Conservation (phyloP, 2,888 invertebrate species). For the Seira sanloemensis region DNA sequence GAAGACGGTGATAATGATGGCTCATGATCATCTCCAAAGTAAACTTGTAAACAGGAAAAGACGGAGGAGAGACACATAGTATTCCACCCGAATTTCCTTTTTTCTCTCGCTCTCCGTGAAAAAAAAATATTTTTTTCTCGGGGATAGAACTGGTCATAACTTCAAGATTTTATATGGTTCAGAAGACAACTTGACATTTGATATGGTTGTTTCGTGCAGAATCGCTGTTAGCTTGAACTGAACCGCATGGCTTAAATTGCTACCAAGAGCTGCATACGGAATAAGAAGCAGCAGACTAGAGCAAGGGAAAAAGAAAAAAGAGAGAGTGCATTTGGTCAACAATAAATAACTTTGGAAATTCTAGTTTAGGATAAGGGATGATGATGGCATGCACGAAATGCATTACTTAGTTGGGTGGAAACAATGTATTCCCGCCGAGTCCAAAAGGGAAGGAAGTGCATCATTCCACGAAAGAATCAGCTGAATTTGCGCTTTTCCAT, state of each 20-base stretch:
- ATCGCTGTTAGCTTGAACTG: slow-evolving; percentile 53
- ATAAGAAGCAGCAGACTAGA: slow-evolving; percentile 9
- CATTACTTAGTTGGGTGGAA: slow-evolving; percentile 34
- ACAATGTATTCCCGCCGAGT: no score
- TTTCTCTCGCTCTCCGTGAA: neutral
- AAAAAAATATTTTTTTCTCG: neutral
- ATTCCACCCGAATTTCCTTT: neutral
- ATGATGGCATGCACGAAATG: neutral
- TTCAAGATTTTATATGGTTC: slow-evolving; percentile 43
- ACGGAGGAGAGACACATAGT: neutral
- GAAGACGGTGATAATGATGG: slow-evolving; percentile 13
- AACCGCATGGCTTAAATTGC: slow-evolving; percentile 9
- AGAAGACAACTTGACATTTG: slow-evolving; percentile 45
- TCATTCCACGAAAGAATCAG: no score
- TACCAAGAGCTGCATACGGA: neutral
- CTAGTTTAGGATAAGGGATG: slow-evolving; percentile 1
- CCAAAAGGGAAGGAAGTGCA: no score
- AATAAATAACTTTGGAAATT: slow-evolving; percentile 57
- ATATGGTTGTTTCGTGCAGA: slow-evolving; percentile 60
- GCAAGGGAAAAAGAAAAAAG: neutral
- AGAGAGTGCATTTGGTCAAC: slow-evolving; percentile 56
- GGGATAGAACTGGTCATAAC: slow-evolving; percentile 30
- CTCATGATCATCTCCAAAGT: slow-evolving; percentile 7
- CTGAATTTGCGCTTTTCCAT: no score
- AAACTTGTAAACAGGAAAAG: slow-evolving; percentile 12